Base-by-base conservation (phyloP, 2,888 invertebrate genomes). In the Hydroisotoma schaefferi region DNA sequence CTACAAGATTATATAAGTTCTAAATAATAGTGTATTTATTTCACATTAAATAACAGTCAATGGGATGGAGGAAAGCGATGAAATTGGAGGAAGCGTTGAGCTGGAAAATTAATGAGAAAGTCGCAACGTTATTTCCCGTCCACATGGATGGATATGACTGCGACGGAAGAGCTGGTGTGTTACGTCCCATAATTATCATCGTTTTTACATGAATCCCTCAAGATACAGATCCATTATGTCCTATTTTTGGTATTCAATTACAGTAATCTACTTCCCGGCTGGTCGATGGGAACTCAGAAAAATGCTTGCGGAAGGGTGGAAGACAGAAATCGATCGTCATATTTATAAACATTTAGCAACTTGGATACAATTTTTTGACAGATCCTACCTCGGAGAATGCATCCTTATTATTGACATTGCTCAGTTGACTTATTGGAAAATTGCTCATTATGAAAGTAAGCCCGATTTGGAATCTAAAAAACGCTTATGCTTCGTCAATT, bases 271-370 rank as follows among this genome's bases (percentile, higher is more conserved):
- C 18, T 57, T 67, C 18, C 66, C 67, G 22, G 61, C 63, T 22
- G 69, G 69, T 10, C 48, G 37, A 15, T 70, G 70, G 70, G 64
- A 70, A 27, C 57, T 68, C 5, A 57, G 68, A 12, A 55, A 59
- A 29, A 58, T 68, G 55, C 52, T 68, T 25, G 65, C 62, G 22
- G 57, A 55, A 6, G 68, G 68, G 1, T 43, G 64, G 23, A 53
- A 51, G 18, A 48, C 60, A 1, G 20, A 40, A 15, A 20, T 18
- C 3, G 65, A 67, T 18, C 57, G 52, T 22, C 38, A 51, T 18
- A 64, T 64, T 22, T 29, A 49, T 4, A 49, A 15, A 1, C 44
- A 51, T 5, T 52, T 61, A 46, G 51, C 51, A 37, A 25, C 15
- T 18, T 46, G 56, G 20, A 28, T 52, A n/a, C 22, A 52, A 2